These are phyloP conservation scores for Phania funesta DNA, from an alignment of 2,888 invertebrate genomes.

Conservation along the genomic window DNA sequence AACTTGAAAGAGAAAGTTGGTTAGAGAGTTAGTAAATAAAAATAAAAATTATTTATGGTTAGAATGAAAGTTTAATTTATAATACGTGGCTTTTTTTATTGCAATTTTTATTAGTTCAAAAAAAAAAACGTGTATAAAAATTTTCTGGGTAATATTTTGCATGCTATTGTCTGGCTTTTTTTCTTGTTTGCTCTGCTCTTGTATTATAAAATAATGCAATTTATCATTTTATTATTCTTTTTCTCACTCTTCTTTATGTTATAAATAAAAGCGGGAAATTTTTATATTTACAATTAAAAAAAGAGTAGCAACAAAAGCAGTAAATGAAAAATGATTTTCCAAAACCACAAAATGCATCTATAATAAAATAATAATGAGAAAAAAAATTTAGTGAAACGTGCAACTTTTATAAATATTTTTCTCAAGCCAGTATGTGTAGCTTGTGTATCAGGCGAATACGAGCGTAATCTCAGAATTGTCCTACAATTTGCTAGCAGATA, in stretches of 20 bases:
- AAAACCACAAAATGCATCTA: constrained; percentile 29
- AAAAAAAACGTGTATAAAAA: background rate
- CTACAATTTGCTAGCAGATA: too few relatives aligned
- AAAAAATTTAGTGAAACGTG: constrained; percentile 44
- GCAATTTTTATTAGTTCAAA: background rate
- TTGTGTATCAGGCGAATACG: constrained; percentile 5
- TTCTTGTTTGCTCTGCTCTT: constrained; percentile 22
- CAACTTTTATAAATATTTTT: constrained; percentile 43
- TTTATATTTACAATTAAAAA: constrained; percentile 7
- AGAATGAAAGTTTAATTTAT: constrained; percentile 64
- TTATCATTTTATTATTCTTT: constrained; percentile 23
- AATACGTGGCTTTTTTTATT: background rate
- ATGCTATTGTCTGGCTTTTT: constrained; percentile 49
- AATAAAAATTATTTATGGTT: constrained; percentile 37
- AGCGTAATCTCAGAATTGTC: background rate
- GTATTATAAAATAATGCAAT: constrained; percentile 47
- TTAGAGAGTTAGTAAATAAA: background rate
- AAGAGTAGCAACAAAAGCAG: constrained; percentile 27
- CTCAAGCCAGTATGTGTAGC: constrained; percentile 22
- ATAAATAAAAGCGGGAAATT: constrained; percentile 16
- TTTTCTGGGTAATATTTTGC: constrained; percentile 41
- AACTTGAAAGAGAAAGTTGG: constrained; percentile 56
- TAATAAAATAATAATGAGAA: constrained; percentile 5
- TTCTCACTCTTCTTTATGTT: background rate
- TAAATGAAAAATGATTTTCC: constrained; percentile 54